Percentiles rank a stretch among this genome's conserved stretches.
phyloP scores from a whole-genome alignment of 2,797 vertebrate species.

The Lacerta agilis region DNA sequence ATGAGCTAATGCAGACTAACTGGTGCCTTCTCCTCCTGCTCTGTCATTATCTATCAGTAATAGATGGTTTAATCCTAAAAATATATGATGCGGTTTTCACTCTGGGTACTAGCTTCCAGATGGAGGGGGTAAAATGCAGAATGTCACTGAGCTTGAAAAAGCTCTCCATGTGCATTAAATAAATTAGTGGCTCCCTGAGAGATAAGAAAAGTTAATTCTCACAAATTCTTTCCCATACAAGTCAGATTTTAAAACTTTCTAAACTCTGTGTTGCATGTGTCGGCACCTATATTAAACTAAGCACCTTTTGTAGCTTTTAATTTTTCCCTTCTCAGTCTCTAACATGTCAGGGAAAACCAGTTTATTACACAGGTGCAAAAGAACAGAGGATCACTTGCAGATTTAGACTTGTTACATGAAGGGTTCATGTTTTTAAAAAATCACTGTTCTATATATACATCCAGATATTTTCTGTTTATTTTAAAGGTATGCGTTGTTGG shows the following conservation, averaged over 20 bases:
- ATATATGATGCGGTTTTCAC: constrained; percentile 73
- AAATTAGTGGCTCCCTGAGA: constrained; percentile 65
- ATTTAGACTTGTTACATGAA: not conserved
- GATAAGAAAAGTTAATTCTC: constrained; percentile 55
- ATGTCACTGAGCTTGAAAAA: constrained; percentile 65
- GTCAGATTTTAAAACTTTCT: constrained; percentile 38
- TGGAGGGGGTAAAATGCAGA: constrained; percentile 69
- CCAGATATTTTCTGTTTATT: not conserved
- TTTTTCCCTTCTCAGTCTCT: not conserved
- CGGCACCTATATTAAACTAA: not conserved
- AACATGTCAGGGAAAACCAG: constrained; percentile 3
- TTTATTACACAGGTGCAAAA: constrained; percentile 53
- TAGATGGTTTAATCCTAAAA: constrained; percentile 78
- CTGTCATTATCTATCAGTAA: constrained; percentile 82
- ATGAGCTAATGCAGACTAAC: constrained; percentile 82
- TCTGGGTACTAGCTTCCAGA: constrained; percentile 70
- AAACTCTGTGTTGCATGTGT: constrained; percentile 32
- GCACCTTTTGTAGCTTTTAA: not conserved
- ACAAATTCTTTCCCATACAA: constrained; percentile 37
- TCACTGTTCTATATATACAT: not conserved
- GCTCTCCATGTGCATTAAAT: constrained; percentile 53
- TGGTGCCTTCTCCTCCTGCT: constrained; percentile 78
- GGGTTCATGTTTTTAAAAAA: not conserved
- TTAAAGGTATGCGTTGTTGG: not conserved
- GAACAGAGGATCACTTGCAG: constrained; percentile 30